A percentile compares a stretch with the other conserved stretches of the same genome.
These are phyloP conservation scores for Phengaris alcon DNA, from an alignment of 2,888 invertebrate species.

Conservation along the genomic window DNA sequence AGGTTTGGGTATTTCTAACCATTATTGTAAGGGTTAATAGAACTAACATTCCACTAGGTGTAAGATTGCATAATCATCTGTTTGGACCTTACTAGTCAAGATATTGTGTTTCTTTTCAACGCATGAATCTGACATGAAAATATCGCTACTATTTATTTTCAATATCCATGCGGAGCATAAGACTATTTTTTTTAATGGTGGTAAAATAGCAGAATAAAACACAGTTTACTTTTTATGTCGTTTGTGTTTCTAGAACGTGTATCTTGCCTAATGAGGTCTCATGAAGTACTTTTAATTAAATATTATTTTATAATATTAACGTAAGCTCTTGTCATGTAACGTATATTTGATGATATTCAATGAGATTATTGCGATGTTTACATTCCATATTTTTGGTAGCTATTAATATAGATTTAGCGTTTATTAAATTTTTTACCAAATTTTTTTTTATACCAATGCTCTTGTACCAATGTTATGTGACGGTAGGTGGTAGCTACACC, in stretches of 20 bases:
- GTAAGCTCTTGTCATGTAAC: conserved; percentile 43
- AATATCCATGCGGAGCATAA: not conserved
- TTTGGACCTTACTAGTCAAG: not conserved
- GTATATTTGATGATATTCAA: conserved; percentile 46
- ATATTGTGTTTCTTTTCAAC: not conserved
- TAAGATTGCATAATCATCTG: conserved; percentile 65
- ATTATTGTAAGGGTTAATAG: conserved; percentile 63
- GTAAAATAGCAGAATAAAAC: not conserved
- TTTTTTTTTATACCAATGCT: conserved; percentile 76
- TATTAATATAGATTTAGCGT: conserved; percentile 61
- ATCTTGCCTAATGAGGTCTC: not conserved
- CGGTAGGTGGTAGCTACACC: conserved; percentile 46
- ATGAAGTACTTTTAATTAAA: conserved; percentile 38
- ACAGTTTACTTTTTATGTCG: not conserved
- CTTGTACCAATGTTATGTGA: conserved; percentile 59
- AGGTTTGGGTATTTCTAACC: conserved; percentile 74
- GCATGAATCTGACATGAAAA: not conserved
- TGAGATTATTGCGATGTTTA: conserved; percentile 65
- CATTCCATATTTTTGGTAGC: conserved; percentile 67
- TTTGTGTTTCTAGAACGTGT: not conserved
- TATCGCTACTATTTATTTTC: not conserved
- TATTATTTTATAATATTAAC: conserved; percentile 44
- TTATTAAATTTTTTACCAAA: conserved; percentile 71
- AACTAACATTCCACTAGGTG: conserved; percentile 74
- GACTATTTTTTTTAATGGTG: not conserved